Evolutionary conservation across 1,140 invertebrate genomes (phyloP).

Genomic region (Portunus trituberculatus): DNA sequence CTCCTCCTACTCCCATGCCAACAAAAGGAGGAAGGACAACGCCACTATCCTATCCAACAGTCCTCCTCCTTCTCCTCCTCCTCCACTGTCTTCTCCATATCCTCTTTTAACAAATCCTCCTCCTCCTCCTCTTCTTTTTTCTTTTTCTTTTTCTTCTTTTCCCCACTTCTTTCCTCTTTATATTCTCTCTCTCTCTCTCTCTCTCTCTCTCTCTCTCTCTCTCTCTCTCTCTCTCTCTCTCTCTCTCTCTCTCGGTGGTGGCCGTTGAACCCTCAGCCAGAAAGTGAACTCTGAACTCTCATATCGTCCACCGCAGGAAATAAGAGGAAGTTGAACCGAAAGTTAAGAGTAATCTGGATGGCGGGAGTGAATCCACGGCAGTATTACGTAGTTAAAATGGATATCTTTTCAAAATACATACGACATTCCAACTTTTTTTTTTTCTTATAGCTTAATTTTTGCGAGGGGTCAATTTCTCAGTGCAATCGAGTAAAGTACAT

Average conservation of each 20-base stretch:
- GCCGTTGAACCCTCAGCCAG: background rate
- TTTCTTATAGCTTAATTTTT: too few relatives aligned
- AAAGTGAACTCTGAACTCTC: background rate
- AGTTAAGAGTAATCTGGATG: background rate
- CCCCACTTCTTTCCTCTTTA: background rate
- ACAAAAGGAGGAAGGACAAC: too few relatives aligned
- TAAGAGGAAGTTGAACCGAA: background rate
- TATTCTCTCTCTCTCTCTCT: conserved; percentile 15
- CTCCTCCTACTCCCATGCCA: background rate
- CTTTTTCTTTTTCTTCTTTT: background rate
- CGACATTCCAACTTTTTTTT: too few relatives aligned
- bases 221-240: too few relatives aligned
- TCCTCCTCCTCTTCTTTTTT: background rate
- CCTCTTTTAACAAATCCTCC: background rate
- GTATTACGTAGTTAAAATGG: too few relatives aligned
- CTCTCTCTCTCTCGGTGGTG: too few relatives aligned
- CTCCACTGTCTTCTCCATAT: background rate
- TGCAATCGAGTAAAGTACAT: too few relatives aligned
- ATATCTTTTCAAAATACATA: too few relatives aligned
- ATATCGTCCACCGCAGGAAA: background rate
- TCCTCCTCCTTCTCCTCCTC: background rate
- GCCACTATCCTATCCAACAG: too few relatives aligned
- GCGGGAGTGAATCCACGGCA: too few relatives aligned
- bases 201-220: conserved; percentile 36
- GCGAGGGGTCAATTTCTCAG: too few relatives aligned